Conservation (phyloP, 2,113 vertebrate genomes). For the Peromyscus leucopus region DNA sequence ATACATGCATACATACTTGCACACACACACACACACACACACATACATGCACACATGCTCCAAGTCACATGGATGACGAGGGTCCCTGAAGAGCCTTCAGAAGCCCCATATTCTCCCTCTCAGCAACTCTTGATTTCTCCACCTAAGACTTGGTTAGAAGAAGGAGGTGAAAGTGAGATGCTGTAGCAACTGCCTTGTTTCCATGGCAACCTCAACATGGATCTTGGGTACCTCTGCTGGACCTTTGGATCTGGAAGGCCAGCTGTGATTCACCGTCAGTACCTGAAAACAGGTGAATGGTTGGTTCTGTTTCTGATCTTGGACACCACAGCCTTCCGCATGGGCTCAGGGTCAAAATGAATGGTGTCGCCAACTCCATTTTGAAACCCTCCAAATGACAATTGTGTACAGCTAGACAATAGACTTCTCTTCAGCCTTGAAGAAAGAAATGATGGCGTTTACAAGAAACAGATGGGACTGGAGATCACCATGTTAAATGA, state of each 20-base stretch:
- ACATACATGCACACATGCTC: not conserved
- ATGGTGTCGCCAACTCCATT: rapidly evolving
- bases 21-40: not conserved
- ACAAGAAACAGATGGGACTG: not conserved
- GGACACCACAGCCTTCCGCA: not conserved
- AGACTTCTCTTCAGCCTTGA: not conserved
- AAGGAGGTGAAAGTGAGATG: too few relatives aligned
- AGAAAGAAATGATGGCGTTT: not conserved
- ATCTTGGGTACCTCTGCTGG: not conserved
- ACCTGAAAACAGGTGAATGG: rapidly evolving
- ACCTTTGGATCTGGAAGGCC: not conserved
- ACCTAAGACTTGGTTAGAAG: not conserved
- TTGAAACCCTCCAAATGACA: not conserved
- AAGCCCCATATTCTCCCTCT: not conserved
- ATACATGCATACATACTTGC: too few relatives aligned
- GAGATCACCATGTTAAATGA: not conserved
- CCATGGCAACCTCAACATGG: not conserved
- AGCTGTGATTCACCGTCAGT: not conserved
- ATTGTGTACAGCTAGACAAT: too few relatives aligned
- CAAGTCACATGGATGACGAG: too few relatives aligned
- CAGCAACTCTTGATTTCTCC: not conserved
- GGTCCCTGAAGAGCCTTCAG: too few relatives aligned
- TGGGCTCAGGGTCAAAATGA: rapidly evolving
- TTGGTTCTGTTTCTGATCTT: not conserved
- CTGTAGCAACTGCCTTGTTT: not conserved